These are phyloP conservation scores for Atta colombica DNA, from an alignment of 1,140 invertebrate genomes.

Conservation along the genomic window DNA sequence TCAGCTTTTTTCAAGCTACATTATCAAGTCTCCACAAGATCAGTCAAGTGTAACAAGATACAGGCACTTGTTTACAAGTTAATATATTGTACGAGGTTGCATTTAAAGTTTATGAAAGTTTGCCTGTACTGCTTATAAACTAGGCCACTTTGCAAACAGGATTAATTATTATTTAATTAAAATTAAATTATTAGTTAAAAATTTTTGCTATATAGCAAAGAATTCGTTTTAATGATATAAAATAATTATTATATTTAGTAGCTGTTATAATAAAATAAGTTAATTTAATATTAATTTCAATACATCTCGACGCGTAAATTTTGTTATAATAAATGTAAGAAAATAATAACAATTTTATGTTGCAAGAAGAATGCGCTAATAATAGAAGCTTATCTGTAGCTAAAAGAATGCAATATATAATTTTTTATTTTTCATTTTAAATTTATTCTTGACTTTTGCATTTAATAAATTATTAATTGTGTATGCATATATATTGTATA, in stretches of 20 bases:
- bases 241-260: neutral
- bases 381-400: neutral
- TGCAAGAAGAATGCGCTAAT: neutral
- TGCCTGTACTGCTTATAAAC: neutral
- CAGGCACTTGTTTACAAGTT: conserved; percentile 33
- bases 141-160: neutral
- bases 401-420: neutral
- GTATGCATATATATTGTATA: neutral
- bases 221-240: neutral
- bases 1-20: conserved; percentile 8
- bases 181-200: conserved; percentile 18
- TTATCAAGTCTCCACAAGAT: conserved; percentile 17
- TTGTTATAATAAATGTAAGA: conserved; percentile 1
- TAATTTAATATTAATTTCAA: neutral
- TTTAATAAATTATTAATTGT: conserved; percentile 1
- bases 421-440: neutral
- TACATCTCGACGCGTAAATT: neutral
- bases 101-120: conserved; percentile 37
- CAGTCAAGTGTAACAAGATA: conserved; percentile 46
- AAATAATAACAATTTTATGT: conserved; percentile 5
- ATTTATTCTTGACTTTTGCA: neutral
- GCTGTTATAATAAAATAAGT: neutral
- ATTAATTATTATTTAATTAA: neutral
- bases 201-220: neutral
- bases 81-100: conserved; percentile 5